Evolutionary conservation across 2,113 vertebrate species (phyloP).

Genomic region (Oxyura jamaicensis): DNA sequence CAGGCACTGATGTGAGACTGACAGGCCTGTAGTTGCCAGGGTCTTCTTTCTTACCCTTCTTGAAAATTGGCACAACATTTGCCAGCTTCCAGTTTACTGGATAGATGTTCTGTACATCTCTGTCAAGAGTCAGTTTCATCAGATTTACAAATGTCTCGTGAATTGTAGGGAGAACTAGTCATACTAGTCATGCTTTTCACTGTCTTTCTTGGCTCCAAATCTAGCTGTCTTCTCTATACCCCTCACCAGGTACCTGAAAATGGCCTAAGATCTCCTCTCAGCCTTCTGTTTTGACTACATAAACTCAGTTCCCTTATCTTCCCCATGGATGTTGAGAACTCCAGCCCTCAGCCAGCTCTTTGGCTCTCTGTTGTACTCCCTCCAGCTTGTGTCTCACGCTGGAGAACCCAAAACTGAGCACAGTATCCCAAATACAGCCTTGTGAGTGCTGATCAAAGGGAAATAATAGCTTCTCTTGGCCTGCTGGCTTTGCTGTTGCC

Average conservation of each 20-base stretch:
- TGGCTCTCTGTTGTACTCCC: background rate
- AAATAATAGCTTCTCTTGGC: background rate
- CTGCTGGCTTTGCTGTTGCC: accelerated
- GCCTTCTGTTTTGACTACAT: background rate
- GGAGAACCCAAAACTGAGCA: background rate
- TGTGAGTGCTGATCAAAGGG: background rate
- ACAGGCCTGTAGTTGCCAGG: too few relatives aligned
- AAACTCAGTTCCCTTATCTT: background rate
- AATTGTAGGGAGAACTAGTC: background rate
- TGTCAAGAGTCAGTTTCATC: background rate
- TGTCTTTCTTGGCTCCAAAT: background rate
- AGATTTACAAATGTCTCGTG: background rate
- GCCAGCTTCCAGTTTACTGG: too few relatives aligned
- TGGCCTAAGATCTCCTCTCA: background rate
- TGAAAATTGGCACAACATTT: too few relatives aligned
- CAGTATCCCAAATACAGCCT: background rate
- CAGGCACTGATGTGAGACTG: too few relatives aligned
- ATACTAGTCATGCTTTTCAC: background rate
- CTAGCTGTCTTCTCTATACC: background rate
- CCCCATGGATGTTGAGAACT: background rate
- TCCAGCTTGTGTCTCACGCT: background rate
- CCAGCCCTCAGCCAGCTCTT: background rate
- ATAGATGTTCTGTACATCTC: background rate
- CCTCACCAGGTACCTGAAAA: background rate
- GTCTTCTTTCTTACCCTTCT: too few relatives aligned